Conservation (phyloP, 2,888 invertebrate genomes). For the Cheilosia soror region DNA sequence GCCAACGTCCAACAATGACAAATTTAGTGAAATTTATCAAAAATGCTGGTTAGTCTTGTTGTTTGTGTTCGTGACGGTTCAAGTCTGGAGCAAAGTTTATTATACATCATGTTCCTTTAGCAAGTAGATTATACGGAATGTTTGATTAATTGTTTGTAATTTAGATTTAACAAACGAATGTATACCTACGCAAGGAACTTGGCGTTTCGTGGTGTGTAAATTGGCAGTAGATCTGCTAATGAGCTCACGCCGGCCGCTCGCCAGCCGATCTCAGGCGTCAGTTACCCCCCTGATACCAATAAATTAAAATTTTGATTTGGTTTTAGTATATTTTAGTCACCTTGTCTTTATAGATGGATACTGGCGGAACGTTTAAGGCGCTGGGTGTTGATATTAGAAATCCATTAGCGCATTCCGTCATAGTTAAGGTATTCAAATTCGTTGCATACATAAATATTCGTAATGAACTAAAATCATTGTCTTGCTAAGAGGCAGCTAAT, state of each 20-base stretch:
- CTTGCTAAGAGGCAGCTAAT: neutral
- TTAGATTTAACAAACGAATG: conserved; percentile 66
- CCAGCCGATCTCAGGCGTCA: conserved; percentile 32
- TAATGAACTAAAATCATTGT: conserved; percentile 31
- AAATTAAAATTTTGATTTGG: conserved; percentile 39
- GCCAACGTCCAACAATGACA: conserved; percentile 62
- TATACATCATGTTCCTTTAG: conserved; percentile 53
- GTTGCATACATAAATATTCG: conserved; percentile 5
- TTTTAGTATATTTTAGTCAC: conserved; percentile 3
- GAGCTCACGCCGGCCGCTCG: conserved; percentile 22
- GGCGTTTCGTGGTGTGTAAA: conserved; percentile 26
- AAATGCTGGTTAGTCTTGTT: conserved; percentile 20
- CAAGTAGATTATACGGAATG: conserved; percentile 57
- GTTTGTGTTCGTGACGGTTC: conserved; percentile 6
- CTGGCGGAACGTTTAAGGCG: conserved; percentile 45
- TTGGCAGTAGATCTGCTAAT: conserved; percentile 35
- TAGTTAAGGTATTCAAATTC: conserved; percentile 7
- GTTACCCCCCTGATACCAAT: conserved; percentile 5
- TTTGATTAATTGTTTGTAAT: conserved; percentile 65
- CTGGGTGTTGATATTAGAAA: conserved; percentile 30
- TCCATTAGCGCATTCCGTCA: conserved; percentile 60
- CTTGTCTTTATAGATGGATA: conserved; percentile 16
- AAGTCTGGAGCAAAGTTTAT: conserved; percentile 52
- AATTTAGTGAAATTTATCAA: conserved; percentile 64
- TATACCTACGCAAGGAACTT: conserved; percentile 22